Evolutionary conservation across 1,140 invertebrate genomes (phyloP), one percentile per base, ranked within the genome.

Genomic region (Orius laevigatus): DNA sequence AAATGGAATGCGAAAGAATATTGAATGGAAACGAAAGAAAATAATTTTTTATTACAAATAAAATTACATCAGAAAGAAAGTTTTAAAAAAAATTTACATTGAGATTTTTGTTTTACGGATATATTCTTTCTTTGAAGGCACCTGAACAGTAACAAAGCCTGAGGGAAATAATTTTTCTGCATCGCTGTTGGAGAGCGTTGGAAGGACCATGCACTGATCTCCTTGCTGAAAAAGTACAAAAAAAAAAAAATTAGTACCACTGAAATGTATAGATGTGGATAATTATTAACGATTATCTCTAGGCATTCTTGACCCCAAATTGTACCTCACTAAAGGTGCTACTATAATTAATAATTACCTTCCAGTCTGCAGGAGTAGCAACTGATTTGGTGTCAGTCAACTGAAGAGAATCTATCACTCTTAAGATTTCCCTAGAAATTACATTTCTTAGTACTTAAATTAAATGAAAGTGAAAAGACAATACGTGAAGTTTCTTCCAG

Each of bases 401-500:
- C 63, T 91, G 86, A 4, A 95, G 68, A 2, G 88, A 89, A 65
- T 95, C 90, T 49, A 94, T 74, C 5, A 81, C 79, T 47, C 90
- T 72, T 31, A 94, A 60, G 56, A 94, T 85, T 71, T 94, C 90
- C 70, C 88, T 92, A 59, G 75, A 75, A 48, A 56, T 43, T 49
- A 50, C 46, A 46, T 32, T 25, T 25, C 3, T 25, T 25, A 25
- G 25, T 8, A 25, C 3, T 4, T 25, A 25, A 25, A n/a, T n/a
- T n/a, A 48, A 48, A 19, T 34, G 52, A 43, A 20, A 38, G 11
- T 48, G 5, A 35, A 20, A 2, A 35, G 46, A 76, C 79, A 25
- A 76, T 66, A 91, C 87, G 85, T 78, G 57, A 94, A 88, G 64
- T 91, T 93, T 52, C 90, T 74, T 33, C 90, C 90, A 38, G 84